These are phyloP conservation scores for Ceraclea dissimilis DNA, from an alignment of 2,888 invertebrate species.

Conservation along the genomic window DNA sequence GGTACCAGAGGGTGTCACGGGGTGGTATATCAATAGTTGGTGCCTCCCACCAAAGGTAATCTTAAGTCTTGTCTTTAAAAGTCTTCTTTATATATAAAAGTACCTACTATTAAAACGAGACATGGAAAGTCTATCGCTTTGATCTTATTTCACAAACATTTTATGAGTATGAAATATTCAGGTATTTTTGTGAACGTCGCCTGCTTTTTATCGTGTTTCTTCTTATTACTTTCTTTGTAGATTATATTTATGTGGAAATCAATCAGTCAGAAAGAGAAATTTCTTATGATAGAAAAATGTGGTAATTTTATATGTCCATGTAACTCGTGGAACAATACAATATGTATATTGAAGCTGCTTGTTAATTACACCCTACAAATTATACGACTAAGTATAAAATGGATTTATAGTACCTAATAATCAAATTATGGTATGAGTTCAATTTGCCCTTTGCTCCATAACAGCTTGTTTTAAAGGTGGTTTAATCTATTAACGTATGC, in stretches of 20 bases:
- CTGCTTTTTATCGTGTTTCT: not conserved
- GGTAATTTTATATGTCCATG: no score
- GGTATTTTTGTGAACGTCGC: not conserved
- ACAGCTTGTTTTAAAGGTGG: no score
- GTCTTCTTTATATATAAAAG: not conserved
- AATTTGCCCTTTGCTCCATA: no score
- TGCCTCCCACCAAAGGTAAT: constrained; percentile 1
- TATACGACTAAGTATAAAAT: no score
- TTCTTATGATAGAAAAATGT: not conserved
- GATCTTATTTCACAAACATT: not conserved
- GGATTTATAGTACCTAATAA: no score
- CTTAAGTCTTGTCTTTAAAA: constrained; percentile 2
- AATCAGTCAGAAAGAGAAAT: not conserved
- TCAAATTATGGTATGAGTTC: no score
- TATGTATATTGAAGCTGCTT: no score
- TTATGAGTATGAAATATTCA: not conserved
- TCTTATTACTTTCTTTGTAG: constrained; percentile 1
- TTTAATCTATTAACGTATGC: no score
- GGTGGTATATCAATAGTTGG: constrained; percentile 1
- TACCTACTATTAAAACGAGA: not conserved
- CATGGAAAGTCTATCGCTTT: constrained; percentile 1
- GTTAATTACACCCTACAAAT: no score
- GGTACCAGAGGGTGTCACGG: not conserved
- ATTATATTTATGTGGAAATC: not conserved
- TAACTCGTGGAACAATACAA: no score